Percentiles rank a stretch among this genome's conserved stretches.
Conservation (phyloP, 2,888 invertebrate genomes). For the Idaea straminata region DNA sequence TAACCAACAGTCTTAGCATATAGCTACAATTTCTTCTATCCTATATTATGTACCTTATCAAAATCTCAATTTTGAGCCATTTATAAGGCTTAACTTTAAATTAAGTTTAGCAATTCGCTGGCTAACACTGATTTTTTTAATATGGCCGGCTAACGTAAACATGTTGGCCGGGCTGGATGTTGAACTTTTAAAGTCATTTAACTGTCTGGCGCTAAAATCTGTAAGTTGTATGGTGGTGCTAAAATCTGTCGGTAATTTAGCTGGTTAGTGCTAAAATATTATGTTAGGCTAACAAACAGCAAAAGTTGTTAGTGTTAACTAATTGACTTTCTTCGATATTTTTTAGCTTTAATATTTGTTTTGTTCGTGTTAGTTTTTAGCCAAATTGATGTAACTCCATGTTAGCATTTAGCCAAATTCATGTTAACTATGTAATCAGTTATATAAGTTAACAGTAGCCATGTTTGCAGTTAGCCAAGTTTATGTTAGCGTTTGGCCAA, state of each 20-base stretch:
- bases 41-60: background rate
- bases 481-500: background rate
- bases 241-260: no score
- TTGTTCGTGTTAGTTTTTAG: background rate
- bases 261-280: no score
- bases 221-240: no score
- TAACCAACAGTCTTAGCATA: slow-evolving; percentile 10
- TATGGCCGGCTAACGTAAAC: slow-evolving; percentile 8
- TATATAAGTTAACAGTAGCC: background rate
- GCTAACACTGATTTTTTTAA: background rate
- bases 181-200: no score
- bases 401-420: background rate
- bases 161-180: background rate
- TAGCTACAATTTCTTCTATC: slow-evolving; percentile 7
- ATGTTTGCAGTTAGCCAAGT: background rate
- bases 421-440: background rate
- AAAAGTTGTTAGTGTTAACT: no score
- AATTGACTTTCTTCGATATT: no score
- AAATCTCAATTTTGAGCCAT: slow-evolving; percentile 19
- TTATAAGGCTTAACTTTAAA: slow-evolving; percentile 16
- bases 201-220: no score
- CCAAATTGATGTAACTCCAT: no score
- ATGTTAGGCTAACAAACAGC: no score
- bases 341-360: no score
- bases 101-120: slow-evolving; percentile 7